phyloP scores from a whole-genome alignment of 2,797 vertebrate genomes.

The Eurystomus glaucurus region DNA sequence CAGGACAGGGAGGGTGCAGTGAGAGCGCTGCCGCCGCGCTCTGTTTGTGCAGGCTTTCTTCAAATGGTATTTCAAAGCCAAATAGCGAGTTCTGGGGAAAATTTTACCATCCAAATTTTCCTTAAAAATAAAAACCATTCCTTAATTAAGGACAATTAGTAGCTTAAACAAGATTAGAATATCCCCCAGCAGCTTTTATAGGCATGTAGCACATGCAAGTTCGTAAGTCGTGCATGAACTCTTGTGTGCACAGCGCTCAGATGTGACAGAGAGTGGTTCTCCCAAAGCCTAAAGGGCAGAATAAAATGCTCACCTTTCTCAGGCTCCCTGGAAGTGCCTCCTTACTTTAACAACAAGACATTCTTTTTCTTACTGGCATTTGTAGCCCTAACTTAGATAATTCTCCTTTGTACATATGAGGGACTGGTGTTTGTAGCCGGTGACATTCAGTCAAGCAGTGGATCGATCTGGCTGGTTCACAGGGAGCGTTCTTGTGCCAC shows the following conservation, averaged over 20 bases:
- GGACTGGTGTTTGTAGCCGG: neutral
- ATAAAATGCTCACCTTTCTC: neutral
- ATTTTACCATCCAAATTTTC: neutral
- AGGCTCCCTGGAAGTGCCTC: neutral
- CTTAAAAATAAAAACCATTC: neutral
- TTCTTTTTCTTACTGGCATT: neutral
- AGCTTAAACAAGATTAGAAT: slow-evolving; percentile 6
- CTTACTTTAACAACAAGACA: neutral
- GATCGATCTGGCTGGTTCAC: rapidly evolving
- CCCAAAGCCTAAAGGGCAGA: neutral
- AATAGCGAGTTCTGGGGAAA: neutral
- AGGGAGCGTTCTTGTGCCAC: neutral
- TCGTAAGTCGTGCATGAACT: neutral
- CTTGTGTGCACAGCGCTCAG: neutral
- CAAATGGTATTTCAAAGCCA: neutral
- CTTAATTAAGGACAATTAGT: slow-evolving; percentile 1
- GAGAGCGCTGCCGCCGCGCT: neutral
- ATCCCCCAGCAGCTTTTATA: neutral
- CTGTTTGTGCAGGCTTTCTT: neutral
- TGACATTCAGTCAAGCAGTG: rapidly evolving
- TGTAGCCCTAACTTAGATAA: neutral
- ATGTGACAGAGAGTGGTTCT: neutral
- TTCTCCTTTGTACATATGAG: rapidly evolving
- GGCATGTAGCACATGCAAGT: neutral
- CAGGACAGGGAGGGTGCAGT: neutral